These are phyloP conservation scores for Xiphias gladius DNA, from an alignment of 2,113 vertebrate genomes.

Conservation along the genomic window DNA sequence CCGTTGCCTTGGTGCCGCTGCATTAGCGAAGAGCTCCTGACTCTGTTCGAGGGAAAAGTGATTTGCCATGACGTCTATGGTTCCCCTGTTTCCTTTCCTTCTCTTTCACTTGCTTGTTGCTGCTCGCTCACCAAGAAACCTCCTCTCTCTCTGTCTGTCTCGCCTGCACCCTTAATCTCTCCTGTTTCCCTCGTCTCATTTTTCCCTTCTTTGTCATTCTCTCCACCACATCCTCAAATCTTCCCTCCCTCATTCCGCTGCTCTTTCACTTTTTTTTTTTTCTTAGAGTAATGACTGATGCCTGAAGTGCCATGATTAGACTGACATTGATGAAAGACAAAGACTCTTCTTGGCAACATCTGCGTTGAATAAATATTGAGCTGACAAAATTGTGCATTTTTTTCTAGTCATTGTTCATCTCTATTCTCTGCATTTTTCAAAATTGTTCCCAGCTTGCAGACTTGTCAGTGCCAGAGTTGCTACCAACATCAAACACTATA, in stretches of 20 bases:
- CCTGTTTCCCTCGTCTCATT: slow-evolving; percentile 62
- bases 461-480: slow-evolving; percentile 40
- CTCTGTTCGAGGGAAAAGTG: slow-evolving; percentile 71
- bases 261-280: slow-evolving; percentile 30
- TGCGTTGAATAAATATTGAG: slow-evolving; percentile 75
- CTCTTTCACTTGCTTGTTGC: slow-evolving; percentile 57
- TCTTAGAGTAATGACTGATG: slow-evolving; percentile 62
- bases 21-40: slow-evolving; percentile 72
- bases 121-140: slow-evolving; percentile 41
- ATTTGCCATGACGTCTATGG: slow-evolving; percentile 75
- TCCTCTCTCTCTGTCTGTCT: slow-evolving; percentile 46
- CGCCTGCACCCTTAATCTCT: slow-evolving; percentile 64
- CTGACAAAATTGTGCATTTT: slow-evolving; percentile 64
- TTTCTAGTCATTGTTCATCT: slow-evolving; percentile 53
- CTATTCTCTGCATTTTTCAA: slow-evolving; percentile 32
- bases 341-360: slow-evolving; percentile 69
- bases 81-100: slow-evolving; percentile 56
- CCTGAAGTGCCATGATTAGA: slow-evolving; percentile 71
- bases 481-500: slow-evolving; percentile 45
- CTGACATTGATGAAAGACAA: slow-evolving; percentile 72
- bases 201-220: slow-evolving; percentile 75
- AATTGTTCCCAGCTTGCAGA: slow-evolving; percentile 40
- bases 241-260: slow-evolving; percentile 58
- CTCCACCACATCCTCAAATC: slow-evolving; percentile 69
- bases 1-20: slow-evolving; percentile 84